Base-by-base conservation (phyloP, 2,888 invertebrate species). In the Neoitamus cyanurus region DNA sequence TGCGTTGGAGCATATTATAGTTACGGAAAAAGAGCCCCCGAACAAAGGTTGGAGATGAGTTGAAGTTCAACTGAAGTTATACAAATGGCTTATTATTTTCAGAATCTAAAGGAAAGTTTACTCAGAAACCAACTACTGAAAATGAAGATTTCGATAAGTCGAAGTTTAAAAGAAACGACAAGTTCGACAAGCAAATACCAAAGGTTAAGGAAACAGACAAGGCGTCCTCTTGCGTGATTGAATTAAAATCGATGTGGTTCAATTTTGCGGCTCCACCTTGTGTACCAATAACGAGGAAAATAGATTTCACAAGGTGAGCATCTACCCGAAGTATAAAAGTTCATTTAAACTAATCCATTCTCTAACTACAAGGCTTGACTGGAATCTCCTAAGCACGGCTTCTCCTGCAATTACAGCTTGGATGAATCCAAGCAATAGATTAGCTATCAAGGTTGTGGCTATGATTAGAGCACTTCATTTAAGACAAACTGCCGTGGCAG, bases 221-320 rank as follows among this genome's bases (percentile, higher is more conserved):
- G 88, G 95, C 95, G 0, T 96, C 97, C 0, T 97, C 97, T 0
- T 97, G 97, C 88, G 94, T 96, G 1, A 95, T 98, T 83, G 97
- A 98, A 89, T 92, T 99, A 84, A 96, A 96, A 90, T 94, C 96
- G 0, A 96, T 98, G 70, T 99, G 98, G 98, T 97, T 99, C 88
- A 98, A 98, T 90, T 99, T 99, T 92, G 98, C 99, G 4, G 98
- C 99, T 0, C 98, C 99, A 0, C 98, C 98, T 0, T 94, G 97
- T 86, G 97, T 97, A 1, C 97, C 98, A 0, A 98, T 98, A 75
- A 98, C 98, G 0, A 94, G 97, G 87, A 98, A 98, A 92, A 97
- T 98, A 88, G 98, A 98, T 90, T 97, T 96, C 88, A 98, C 98
- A 0, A 94, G 96, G 95, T 95, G 90, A 88, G 20, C 9, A 69